Conservation (phyloP, 2,888 invertebrate genomes). For the Vandiemenella viatica region DNA sequence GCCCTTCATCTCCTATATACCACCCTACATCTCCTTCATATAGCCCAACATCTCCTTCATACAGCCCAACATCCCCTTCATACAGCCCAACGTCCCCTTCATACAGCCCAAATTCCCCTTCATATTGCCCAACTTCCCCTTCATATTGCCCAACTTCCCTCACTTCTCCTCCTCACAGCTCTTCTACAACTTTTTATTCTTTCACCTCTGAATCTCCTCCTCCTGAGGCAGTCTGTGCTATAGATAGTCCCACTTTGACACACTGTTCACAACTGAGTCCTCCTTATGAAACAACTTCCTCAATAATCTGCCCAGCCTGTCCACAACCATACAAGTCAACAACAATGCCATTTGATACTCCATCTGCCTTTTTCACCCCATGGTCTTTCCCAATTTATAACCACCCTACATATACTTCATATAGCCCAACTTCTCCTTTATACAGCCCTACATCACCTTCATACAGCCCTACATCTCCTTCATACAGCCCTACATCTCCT, state of each 20-base stretch:
- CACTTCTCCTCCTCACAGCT: conserved; percentile 22
- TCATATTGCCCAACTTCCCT: conserved; percentile 52
- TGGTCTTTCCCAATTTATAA: too few species aligned
- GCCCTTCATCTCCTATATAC: conserved; percentile 53
- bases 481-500: conserved; percentile 49
- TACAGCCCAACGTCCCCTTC: conserved; percentile 36
- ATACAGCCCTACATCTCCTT: conserved; percentile 36
- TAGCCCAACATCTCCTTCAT: conserved; percentile 9
- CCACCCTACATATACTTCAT: too few species aligned
- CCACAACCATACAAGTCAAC: too few species aligned
- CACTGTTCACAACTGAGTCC: too few species aligned
- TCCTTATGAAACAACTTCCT: too few species aligned
- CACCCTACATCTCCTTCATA: conserved; percentile 49
- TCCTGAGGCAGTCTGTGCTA: too few species aligned
- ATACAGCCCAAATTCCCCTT: conserved; percentile 36
- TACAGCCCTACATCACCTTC: conserved; percentile 33
- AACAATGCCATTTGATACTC: too few species aligned
- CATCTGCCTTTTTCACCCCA: too few species aligned
- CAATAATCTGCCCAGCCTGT: too few species aligned
- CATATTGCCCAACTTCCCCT: conserved; percentile 48
- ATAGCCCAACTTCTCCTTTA: too few species aligned
- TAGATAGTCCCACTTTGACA: too few species aligned
- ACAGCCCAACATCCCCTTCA: conserved; percentile 44
- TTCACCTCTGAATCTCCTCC: conserved; percentile 20
- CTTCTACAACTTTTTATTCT: background rate